Evolutionary conservation across 2,113 vertebrate species (phyloP).

Genomic region (Chinchilla lanigera): DNA sequence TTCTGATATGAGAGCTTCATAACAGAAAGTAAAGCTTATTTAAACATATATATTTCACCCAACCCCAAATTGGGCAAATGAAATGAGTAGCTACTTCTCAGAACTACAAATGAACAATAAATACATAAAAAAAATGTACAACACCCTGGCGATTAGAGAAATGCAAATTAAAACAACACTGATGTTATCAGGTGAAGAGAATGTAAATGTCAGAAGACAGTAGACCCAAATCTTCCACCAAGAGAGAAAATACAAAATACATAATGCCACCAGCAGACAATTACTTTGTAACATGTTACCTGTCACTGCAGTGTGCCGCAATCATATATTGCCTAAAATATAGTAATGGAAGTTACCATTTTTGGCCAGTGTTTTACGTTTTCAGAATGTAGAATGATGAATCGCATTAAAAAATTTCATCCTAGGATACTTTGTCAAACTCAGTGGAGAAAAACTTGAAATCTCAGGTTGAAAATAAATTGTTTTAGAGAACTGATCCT

Average conservation of each 20-base stretch:
- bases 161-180: neutral
- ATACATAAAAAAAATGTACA: neutral
- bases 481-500: neutral
- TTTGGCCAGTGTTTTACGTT: neutral
- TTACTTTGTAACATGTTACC: neutral
- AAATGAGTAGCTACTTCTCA: neutral
- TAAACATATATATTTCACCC: neutral
- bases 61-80: neutral
- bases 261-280: accelerated
- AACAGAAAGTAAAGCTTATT: neutral
- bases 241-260: neutral
- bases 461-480: neutral
- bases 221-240: neutral
- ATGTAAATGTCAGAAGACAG: too few species aligned
- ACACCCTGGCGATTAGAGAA: neutral
- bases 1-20: neutral
- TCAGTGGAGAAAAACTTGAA: neutral
- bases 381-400: neutral
- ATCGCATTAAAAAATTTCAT: neutral
- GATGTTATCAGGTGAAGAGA: too few species aligned
- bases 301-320: accelerated
- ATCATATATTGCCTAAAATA: neutral
- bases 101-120: neutral
- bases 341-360: neutral
- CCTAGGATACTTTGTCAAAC: neutral